phyloP scores from a whole-genome alignment of 2,888 invertebrate species.

The Coelinius sp. region DNA sequence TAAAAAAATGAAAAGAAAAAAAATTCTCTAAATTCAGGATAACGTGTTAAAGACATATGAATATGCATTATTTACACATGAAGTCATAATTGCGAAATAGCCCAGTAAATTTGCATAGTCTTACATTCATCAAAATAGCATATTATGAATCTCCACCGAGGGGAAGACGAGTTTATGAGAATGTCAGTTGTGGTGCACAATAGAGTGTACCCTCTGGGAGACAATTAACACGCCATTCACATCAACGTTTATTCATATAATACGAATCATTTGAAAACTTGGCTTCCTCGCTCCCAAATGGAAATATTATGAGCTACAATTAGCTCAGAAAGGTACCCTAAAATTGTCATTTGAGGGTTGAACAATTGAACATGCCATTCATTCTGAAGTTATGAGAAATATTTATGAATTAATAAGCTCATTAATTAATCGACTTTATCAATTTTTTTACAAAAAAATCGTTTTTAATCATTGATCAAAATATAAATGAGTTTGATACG shows the following conservation, averaged over 20 bases:
- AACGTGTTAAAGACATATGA: not conserved
- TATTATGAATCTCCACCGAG: not conserved
- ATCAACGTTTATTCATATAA: not conserved
- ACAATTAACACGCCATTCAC: slow-evolving; percentile 1
- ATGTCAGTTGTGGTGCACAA: slow-evolving; percentile 7
- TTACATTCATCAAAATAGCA: not conserved
- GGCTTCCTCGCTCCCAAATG: not conserved
- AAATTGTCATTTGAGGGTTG: not conserved
- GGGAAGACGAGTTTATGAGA: not conserved
- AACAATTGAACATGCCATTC: not conserved
- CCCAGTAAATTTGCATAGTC: not conserved
- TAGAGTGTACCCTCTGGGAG: not conserved
- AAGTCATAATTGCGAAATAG: not conserved
- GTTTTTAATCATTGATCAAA: not conserved
- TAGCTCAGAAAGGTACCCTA: not conserved
- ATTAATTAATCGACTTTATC: too few relatives aligned
- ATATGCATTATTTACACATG: not conserved
- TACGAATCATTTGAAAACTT: not conserved
- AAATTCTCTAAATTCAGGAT: not conserved
- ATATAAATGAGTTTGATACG: not conserved
- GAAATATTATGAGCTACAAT: not conserved
- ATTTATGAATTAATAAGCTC: not conserved
- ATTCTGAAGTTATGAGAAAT: not conserved
- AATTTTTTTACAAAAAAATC: too few relatives aligned
- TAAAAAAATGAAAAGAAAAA: too few relatives aligned